Base-by-base conservation (phyloP, 1,140 invertebrate species). In the Drosophila erecta region DNA sequence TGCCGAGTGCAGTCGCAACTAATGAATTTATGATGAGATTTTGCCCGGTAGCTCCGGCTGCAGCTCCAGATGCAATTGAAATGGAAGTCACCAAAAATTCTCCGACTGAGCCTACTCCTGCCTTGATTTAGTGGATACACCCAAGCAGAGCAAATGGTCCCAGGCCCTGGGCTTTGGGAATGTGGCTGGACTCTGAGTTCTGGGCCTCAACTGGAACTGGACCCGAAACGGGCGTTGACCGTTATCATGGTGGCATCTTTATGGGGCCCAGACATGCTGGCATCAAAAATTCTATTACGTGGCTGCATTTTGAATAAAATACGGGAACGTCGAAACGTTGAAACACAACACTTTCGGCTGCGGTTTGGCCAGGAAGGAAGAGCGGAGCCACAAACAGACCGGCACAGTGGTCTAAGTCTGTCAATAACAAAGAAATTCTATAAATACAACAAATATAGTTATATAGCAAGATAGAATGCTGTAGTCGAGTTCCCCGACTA, bases 21-120 rank as follows among this genome's bases (percentile, higher is more conserved):
- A 87, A 87, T 87, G 84, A 87, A 87, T 87, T 87, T 87, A 87
- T 87, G 84, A 87, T 87, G 84, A 87, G 84, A 89, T 89, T 89
- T 72, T 89, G 59, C 77, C 84, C 84, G 87, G 84, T 89, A 87
- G 83, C 83, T 49, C n/a, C 37, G 56, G 35, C 49, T 53, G 12
- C 41, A 79, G 35, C 73, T 60, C 14, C 65, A 57, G 53, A 43
- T 60, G 76, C 51, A 66, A 66, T 81, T 81, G 79, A 79, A 86
- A 86, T 78, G 74, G 43, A 76, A 76, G 73, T 67, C 69, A 49
- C 73, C 73, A 57, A 76, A 74, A 74, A 74, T 71, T 49, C 67
- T 70, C 41, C 14, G 20, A 35, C 55, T 54, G 51, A 56, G 69
- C 58, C 49, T 55, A 72, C 67, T 33, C 33, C 65, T 47, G 46